Evolutionary conservation across 1,140 invertebrate species (phyloP).

Genomic region (Caenorhabditis tropicalis): DNA sequence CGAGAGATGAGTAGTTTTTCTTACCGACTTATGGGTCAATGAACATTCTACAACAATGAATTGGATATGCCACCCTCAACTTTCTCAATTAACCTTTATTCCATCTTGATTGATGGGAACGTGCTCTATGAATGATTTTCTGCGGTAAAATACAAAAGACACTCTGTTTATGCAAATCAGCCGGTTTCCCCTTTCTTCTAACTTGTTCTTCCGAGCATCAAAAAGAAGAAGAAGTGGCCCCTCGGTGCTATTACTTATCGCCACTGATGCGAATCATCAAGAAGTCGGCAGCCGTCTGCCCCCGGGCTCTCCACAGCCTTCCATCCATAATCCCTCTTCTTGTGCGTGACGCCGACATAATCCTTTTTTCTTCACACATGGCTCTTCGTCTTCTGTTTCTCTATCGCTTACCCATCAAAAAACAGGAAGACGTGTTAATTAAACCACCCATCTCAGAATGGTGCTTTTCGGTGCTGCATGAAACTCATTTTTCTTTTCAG

Average conservation of each 20-base stretch:
- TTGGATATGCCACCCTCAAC: conserved; percentile 5
- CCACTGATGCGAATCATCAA: conserved; percentile 40
- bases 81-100: conserved; percentile 27
- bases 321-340: conserved; percentile 37
- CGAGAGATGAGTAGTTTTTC: conserved; percentile 29
- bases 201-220: conserved; percentile 36
- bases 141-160: conserved; percentile 40
- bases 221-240: conserved; percentile 31
- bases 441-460: conserved; percentile 31
- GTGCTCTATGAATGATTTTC: background rate
- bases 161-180: conserved; percentile 43
- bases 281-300: conserved; percentile 43
- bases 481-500: conserved; percentile 33
- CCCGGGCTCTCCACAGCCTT: conserved; percentile 25
- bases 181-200: conserved; percentile 24
- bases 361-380: conserved; percentile 43
- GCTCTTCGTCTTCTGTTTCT: background rate
- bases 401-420: conserved; percentile 21
- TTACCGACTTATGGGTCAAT: conserved; percentile 26
- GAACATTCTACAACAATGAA: conserved; percentile 26
- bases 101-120: conserved; percentile 38
- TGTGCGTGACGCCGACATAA: conserved; percentile 39
- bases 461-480: background rate
- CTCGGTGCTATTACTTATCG: conserved; percentile 30
- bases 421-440: conserved; percentile 42